Evolutionary conservation across 2,113 vertebrate genomes (phyloP).

Genomic region (Sprattus sprattus): DNA sequence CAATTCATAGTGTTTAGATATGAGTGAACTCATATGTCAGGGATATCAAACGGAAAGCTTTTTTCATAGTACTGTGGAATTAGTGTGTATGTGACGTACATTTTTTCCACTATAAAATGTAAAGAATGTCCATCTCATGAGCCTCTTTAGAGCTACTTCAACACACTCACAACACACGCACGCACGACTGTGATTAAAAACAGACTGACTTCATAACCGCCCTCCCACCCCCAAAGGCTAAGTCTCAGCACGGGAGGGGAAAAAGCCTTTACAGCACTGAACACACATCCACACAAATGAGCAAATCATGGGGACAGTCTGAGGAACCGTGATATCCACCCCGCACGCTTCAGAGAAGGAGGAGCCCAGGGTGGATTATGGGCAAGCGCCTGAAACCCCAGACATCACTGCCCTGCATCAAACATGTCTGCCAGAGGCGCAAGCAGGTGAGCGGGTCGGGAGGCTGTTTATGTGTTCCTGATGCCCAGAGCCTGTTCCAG

Average conservation of each 20-base stretch:
- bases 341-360: not conserved
- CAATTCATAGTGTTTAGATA: slow-evolving; percentile 10
- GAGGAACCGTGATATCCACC: not conserved
- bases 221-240: not conserved
- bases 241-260: not conserved
- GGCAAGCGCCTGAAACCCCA: not conserved
- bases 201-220: not conserved
- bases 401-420: not conserved
- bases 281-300: not conserved
- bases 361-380: not conserved
- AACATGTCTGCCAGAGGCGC: not conserved
- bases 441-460: not conserved
- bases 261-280: slow-evolving; percentile 6
- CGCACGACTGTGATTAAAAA: not conserved
- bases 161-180: not conserved
- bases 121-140: not conserved
- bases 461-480: slow-evolving; percentile 81
- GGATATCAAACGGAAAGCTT: not conserved
- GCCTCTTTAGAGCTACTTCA: not conserved
- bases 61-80: not conserved
- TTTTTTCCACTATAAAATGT: not conserved
- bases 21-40: not conserved
- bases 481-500: slow-evolving; percentile 97
- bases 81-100: not conserved
- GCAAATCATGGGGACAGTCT: not conserved